Conservation (phyloP, 2,113 vertebrate species). For the Melanostigma gelatinosum region DNA sequence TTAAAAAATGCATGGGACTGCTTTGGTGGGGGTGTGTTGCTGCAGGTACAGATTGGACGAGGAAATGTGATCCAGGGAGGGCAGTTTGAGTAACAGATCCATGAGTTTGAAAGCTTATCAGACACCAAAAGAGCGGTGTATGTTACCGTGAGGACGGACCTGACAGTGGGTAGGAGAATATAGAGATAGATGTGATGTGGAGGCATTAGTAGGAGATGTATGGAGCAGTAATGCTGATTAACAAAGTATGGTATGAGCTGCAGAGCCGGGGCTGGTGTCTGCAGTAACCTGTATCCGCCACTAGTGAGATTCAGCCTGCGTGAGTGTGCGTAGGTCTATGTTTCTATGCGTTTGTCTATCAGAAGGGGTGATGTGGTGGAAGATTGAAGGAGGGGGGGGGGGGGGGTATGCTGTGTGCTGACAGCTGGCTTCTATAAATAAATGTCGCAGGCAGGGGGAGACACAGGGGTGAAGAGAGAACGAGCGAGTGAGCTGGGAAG, state of each 20-base stretch:
- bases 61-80: conserved; percentile 11
- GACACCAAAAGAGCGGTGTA: not conserved
- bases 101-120: conserved; percentile 19
- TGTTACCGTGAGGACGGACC: not conserved
- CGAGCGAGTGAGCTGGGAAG: conserved; percentile 13
- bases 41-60: not conserved
- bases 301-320: conserved; percentile 21
- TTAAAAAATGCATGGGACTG: conserved; percentile 23
- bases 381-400: conserved; percentile 37
- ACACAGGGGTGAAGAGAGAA: conserved; percentile 28
- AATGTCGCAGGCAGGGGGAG: conserved; percentile 66
- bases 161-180: not conserved
- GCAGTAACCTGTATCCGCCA: conserved; percentile 29
- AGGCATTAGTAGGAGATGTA: not conserved
- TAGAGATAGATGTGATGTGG: conserved; percentile 1
- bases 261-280: conserved; percentile 37
- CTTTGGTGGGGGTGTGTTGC: not conserved
- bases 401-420: conserved; percentile 59
- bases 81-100: conserved; percentile 2
- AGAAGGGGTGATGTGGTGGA: conserved; percentile 31
- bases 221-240: conserved; percentile 3
- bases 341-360: conserved; percentile 24
- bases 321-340: conserved; percentile 14
- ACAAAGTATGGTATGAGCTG: conserved; percentile 19
- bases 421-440: conserved; percentile 85